Evolutionary conservation across 2,888 invertebrate species (phyloP).

Genomic region (Junonia oenone): DNA sequence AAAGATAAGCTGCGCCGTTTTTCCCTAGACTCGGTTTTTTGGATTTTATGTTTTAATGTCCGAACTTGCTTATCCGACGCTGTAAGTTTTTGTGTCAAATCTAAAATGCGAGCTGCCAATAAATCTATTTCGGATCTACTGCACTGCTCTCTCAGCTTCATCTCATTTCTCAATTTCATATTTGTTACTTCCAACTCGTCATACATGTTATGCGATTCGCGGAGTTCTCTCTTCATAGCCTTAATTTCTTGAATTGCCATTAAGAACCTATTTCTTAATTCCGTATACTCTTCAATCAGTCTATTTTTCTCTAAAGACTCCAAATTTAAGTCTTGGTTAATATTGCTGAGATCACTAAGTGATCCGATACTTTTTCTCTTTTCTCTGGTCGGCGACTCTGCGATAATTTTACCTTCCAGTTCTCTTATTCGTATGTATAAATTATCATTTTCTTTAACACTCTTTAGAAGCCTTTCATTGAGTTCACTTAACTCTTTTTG

Average conservation of each 20-base stretch:
- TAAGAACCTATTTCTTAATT: conserved; percentile 87
- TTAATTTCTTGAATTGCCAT: conserved; percentile 91
- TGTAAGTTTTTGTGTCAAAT: conserved; percentile 89
- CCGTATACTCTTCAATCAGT: conserved; percentile 89
- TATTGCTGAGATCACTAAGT: conserved; percentile 88
- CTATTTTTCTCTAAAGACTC: conserved; percentile 86
- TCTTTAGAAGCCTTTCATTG: conserved; percentile 83
- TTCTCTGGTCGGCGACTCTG: conserved; percentile 75
- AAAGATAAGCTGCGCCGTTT: conserved; percentile 90
- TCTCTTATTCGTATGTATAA: conserved; percentile 86
- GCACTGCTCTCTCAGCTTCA: conserved; percentile 82
- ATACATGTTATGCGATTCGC: conserved; percentile 88
- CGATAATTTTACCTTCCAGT: conserved; percentile 80
- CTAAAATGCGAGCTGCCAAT: conserved; percentile 91
- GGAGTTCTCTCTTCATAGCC: conserved; percentile 88
- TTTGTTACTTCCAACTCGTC: conserved; percentile 90
- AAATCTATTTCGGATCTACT: conserved; percentile 86
- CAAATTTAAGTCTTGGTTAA: conserved; percentile 87
- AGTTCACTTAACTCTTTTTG: conserved; percentile 84
- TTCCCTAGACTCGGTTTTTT: conserved; percentile 87
- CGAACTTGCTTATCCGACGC: conserved; percentile 90
- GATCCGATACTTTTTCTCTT: conserved; percentile 87
- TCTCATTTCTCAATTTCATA: conserved; percentile 85
- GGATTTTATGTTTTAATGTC: conserved; percentile 87
- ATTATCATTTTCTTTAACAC: conserved; percentile 88